Conservation (phyloP, 2,797 vertebrate genomes). For the Silurus lanzhouensis region DNA sequence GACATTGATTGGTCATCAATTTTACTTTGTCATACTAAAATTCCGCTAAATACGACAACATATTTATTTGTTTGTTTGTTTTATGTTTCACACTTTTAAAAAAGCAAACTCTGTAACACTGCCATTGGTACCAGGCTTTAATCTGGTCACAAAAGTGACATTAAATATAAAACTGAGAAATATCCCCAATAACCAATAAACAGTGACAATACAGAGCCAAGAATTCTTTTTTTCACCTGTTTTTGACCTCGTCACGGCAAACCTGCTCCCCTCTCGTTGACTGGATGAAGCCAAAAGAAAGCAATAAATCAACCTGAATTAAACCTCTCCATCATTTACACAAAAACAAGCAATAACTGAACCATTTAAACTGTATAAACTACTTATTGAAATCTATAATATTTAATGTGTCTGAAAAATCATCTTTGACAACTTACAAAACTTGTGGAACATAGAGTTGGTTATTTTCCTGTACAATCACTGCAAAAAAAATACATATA, state of each 20-base stretch:
- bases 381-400: not conserved
- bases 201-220: not conserved
- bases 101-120: not conserved
- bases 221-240: conserved; percentile 45
- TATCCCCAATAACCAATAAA: not conserved
- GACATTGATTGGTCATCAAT: not conserved
- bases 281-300: conserved; percentile 33
- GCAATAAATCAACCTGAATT: conserved; percentile 7
- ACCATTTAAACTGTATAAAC: not conserved
- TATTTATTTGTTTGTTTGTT: not conserved
- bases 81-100: not conserved
- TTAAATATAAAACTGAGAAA: not conserved
- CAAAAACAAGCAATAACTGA: not conserved
- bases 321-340: not conserved
- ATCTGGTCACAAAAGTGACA: not conserved
- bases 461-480: conserved; percentile 55
- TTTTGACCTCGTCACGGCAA: conserved; percentile 53
- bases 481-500: conserved; percentile 38
- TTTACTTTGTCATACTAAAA: not conserved
- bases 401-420: not conserved
- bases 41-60: not conserved
- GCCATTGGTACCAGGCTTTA: not conserved
- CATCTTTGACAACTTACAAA: conserved; percentile 53
- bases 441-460: conserved; percentile 52
- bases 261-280: conserved; percentile 42